Percentiles rank a stretch among this genome's conserved stretches.
Evolutionary conservation across 1,140 invertebrate species (phyloP).

Genomic region (Drosophila prosaltans): DNA sequence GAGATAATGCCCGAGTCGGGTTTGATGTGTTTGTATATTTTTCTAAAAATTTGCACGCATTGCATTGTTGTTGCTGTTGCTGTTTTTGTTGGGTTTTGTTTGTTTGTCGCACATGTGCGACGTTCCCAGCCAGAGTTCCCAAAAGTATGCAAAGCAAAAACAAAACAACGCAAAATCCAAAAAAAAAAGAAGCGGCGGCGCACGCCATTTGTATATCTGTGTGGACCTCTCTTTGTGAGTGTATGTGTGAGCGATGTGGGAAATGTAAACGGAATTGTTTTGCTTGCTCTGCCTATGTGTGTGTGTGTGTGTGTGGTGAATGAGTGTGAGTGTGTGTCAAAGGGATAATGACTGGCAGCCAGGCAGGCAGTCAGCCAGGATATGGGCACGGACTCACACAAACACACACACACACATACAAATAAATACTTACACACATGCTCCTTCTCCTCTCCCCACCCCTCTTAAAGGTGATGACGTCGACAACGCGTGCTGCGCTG

Average conservation of each 20-base stretch:
- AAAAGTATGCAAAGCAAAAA: slow-evolving; percentile 76
- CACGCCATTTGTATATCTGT: slow-evolving; percentile 48
- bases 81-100: slow-evolving; percentile 58
- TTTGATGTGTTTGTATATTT: slow-evolving; percentile 73
- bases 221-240: slow-evolving; percentile 10
- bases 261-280: slow-evolving; percentile 82
- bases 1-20: slow-evolving; percentile 60
- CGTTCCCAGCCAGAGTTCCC: slow-evolving; percentile 60
- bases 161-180: not conserved
- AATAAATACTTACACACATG: not conserved
- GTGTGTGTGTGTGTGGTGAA: slow-evolving; percentile 24
- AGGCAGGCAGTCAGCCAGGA: slow-evolving; percentile 2
- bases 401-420: not conserved
- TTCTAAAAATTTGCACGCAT: slow-evolving; percentile 81
- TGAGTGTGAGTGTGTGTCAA: slow-evolving; percentile 58
- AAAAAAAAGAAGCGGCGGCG: slow-evolving; percentile 30
- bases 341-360: slow-evolving; percentile 76
- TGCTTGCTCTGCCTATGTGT: slow-evolving; percentile 56
- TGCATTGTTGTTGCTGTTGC: slow-evolving; percentile 54
- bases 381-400: slow-evolving; percentile 23
- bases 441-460: not conserved
- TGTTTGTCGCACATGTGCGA: slow-evolving; percentile 74
- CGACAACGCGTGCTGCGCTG: slow-evolving; percentile 24
- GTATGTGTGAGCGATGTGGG: slow-evolving; percentile 56
- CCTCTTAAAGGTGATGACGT: slow-evolving; percentile 49